Evolutionary conservation across 2,113 vertebrate genomes (phyloP), one percentile per base, ranked within the genome.

Genomic region (Hydrolagus affinis): DNA sequence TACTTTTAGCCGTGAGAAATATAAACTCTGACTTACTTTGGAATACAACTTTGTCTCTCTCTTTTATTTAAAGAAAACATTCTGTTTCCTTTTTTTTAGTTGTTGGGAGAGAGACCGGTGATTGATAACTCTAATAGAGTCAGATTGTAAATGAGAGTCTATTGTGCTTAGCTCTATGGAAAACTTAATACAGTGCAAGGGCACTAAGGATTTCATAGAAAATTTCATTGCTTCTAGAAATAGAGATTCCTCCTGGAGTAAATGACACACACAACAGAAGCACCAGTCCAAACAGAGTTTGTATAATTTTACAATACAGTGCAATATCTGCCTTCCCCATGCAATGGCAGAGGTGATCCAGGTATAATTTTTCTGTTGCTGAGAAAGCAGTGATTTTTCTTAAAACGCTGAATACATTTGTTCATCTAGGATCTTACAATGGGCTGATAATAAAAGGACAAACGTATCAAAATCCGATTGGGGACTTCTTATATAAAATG

Each of bases 1-100:
- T 85, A 32, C 85, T 87, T 89, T 87, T 85, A 28, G 15, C 15
- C n/a, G 11, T 23, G n/a, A 14, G 28, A 60, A 56, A 19, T 19
- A 44, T 44, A 11, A 15, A 23, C 11, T 78, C 12, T 15, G 25
- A 66, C 10, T 32, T 68, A 44, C 44, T 44, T 11, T 28, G 30
- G 28, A 83, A 66, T 83, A 30, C 62, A n/a, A n/a, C n/a, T n/a
- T n/a, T n/a, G n/a, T n/a, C n/a, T n/a, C n/a, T n/a, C n/a, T n/a
- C n/a, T n/a, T n/a, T n/a, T n/a, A n/a, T n/a, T 44, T 1, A 44
- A 44, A 44, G 6, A 44, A 44, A 44, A 44, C 44, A 44, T 44
- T 44, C 44, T 44, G 44, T 1, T 44, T 44, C 44, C 44, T 44
- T 44, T 44, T 44, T 44, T 44, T n/a, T n/a, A n/a, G 44, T 44